Evolutionary conservation across 2,113 vertebrate genomes (phyloP).

Genomic region (Lanius collurio): DNA sequence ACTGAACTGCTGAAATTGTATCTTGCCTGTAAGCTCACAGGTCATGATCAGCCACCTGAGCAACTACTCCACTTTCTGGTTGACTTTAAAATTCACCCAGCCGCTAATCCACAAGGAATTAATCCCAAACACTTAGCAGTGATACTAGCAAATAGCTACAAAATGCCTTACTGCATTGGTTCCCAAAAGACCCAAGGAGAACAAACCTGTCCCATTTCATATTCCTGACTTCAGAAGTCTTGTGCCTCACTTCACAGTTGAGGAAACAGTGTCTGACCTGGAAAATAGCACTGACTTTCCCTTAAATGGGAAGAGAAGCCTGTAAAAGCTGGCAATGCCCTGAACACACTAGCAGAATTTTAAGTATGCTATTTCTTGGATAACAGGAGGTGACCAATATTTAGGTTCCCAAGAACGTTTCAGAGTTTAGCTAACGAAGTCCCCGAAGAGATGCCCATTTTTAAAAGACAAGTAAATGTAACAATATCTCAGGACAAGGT

Average conservation of each 20-base stretch:
- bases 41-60: background rate
- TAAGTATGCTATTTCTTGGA: background rate
- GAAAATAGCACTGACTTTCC: background rate
- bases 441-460: slow-evolving; percentile 6
- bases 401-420: background rate
- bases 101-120: background rate
- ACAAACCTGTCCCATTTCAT: background rate
- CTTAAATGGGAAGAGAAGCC: background rate
- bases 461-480: slow-evolving; percentile 9
- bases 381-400: background rate
- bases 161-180: background rate
- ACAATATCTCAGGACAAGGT: background rate
- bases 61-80: background rate
- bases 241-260: background rate
- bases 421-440: background rate
- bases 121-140: background rate
- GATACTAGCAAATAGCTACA: background rate
- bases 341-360: background rate
- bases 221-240: background rate
- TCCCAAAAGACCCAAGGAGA: background rate
- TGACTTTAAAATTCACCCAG: background rate
- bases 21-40: background rate
- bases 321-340: background rate
- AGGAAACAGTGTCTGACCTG: background rate
- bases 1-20: background rate